Evolutionary conservation across 2,888 invertebrate genomes (phyloP), one percentile per base, ranked within the genome.

Genomic region (Drosophila paranaensis): DNA sequence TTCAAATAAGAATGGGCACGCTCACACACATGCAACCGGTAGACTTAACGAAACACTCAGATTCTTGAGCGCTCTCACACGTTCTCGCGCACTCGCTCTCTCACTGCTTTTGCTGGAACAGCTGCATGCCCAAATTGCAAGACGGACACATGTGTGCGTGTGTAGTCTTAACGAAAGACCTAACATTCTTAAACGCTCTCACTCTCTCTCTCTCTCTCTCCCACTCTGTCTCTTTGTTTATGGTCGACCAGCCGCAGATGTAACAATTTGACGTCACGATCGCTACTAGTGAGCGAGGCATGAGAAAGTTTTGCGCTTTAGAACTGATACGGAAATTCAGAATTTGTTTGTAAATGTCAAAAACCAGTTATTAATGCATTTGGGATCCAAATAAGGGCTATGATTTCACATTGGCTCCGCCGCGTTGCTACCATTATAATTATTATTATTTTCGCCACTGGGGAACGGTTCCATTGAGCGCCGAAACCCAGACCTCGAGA

Each of bases 401-500:
- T 74, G 58, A 68, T 60, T 60, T 62, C 33, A 48, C 60, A 25
- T 33, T 55, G 50, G 37, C 30, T 6, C 37, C 54, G 62, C 54
- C 35, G 61, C 39, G 42, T 46, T 13, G n/a, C 45, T 64, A 27
- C 54, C 39, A 45, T 43, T 35, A 50, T 27, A 50, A 53, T 33
- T 65, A 65, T 65, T 62, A 48, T 60, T 43, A 67, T 56, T 55
- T 35, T 51, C 40, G 48, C 53, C 48, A 33, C 60, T 54, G 60
- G 51, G 40, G 25, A 53, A 13, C 33, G 39, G 42, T 16, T 16
- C 42, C 55, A 40, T 16, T 50, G 51, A 25, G 45, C 48, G 8
- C 20, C 46, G 27, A 54, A 67, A 74, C 37, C 48, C 60, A 65
- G 53, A 53, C 25, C 25, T 48, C 58, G 69, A 73, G 77, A 82